Evolutionary conservation across 2,888 invertebrate genomes (phyloP), one percentile per base, ranked within the genome.

Genomic region (Boloria selene): DNA sequence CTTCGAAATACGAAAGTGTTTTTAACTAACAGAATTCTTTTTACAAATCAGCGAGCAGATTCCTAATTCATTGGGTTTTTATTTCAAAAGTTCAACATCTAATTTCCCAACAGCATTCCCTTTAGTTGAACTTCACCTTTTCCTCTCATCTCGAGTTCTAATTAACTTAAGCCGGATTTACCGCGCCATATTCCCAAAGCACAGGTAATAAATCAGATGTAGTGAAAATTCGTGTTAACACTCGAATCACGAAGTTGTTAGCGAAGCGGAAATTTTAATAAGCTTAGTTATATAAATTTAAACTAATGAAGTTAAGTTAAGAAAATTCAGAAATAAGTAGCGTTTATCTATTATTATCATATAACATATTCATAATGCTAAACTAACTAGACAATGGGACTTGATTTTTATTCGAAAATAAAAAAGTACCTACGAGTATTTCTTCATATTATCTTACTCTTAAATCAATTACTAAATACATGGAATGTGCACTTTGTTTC

Each of bases 61-160:
- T 38, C 50, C 16, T 5, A 18, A 47, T 26, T 45, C 53, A 49
- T 49, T 38, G 50, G 55, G n/a, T 22, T 50, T 56, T 56, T 45
- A 55, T 45, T 42, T 17, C 38, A 55, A 50, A 56, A 31, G 50
- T 42, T 42, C 42, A 3, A 49, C 18, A 59, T 52, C 38, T 59
- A 64, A 52, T 55, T 65, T 59, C 44, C 47, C 44, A 44, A 45
- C 44, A 58, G 45, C 38, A 14, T 18, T 51, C 13, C 52, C 38
- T 58, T 59, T 60, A 54, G 60, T 60, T 60, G 44, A 66, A 66
- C 52, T 62, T 62, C 52, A 60, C 54, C 54, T 49, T 47, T 47
- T 31, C 31, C 49, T 54, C 54, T 55, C 67, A 64, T 73, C 72
- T 75, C 74, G 69, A 75, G 74, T 78, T 79, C 72, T 78, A 78